Evolutionary conservation across 2,888 invertebrate species (phyloP), one percentile per base, ranked within the genome.

Genomic region (Limnephilus lunatus): DNA sequence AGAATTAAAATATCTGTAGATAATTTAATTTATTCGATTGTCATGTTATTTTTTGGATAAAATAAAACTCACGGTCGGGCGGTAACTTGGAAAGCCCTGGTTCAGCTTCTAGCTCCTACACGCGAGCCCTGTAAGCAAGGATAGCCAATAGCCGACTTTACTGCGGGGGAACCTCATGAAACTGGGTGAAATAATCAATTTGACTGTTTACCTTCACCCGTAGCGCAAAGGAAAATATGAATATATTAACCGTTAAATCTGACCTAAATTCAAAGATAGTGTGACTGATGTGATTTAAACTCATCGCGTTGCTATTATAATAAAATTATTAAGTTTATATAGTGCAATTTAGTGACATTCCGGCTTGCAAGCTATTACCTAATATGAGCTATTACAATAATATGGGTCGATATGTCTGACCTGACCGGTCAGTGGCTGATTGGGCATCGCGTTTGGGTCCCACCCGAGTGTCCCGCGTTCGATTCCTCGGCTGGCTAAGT

Each of bases 221-320:
- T 19, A 44, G 44, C 86, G 25, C 86, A 30, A 32, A 25, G 85
- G 15, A 86, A 86, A 30, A n/a, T n/a, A n/a, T 39, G 48, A 44
- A 39, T 86, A 44, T 15, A 53, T n/a, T n/a, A 48, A 48, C 44
- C 53, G 86, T 35, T 15, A 44, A 86, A 86, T 86, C 53, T 86
- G 86, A 86, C 86, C 86, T 44, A 15, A 86, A 39, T 86, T n/a
- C n/a, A n/a, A 15, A 48, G 86, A 44, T 48, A 48, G 15, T 25
- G 86, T 86, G 86, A 48, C 39, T n/a, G 44, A n/a, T 12, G 48
- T n/a, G n/a, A 86, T 86, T n/a, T 86, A 86, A 48, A 31, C 48
- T 82, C 31, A 14, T 30, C 82, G 11, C 25, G 31, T 82, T 82
- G 12, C 15, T 32, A 32, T 82, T 3, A 14, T 82, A 14, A 32